These are phyloP conservation scores for Resseliella maxima DNA, from an alignment of 2,888 invertebrate genomes.

Conservation along the genomic window DNA sequence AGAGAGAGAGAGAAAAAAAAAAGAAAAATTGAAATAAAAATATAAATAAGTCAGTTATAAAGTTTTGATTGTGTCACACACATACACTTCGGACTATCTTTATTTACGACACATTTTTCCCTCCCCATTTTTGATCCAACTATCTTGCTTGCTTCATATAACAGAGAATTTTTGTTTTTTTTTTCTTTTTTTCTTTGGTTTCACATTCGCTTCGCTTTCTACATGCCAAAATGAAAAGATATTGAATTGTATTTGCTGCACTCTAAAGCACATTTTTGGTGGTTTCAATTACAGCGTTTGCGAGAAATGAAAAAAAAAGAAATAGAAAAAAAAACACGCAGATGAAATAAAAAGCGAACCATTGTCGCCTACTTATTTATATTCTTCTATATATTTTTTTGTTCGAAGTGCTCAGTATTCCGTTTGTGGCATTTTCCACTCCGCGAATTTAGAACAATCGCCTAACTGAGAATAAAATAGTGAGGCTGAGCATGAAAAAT, in stretches of 20 bases:
- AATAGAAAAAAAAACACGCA: background rate
- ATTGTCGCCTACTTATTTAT: conserved; percentile 29
- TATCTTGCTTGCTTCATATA: background rate
- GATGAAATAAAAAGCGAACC: background rate
- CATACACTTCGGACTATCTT: conserved; percentile 9
- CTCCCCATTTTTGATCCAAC: background rate
- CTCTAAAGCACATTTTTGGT: conserved; percentile 27
- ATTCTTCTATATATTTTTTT: no score
- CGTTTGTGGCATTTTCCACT: background rate
- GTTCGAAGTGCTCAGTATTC: background rate
- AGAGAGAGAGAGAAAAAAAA: background rate
- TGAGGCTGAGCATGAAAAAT: background rate
- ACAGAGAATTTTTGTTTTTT: background rate
- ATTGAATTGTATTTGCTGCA: background rate
- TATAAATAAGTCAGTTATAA: conserved; percentile 39
- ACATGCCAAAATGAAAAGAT: conserved; percentile 1
- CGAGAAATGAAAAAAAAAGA: background rate
- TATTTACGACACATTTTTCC: conserved; percentile 48
- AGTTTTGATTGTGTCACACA: conserved; percentile 51
- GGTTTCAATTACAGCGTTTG: background rate
- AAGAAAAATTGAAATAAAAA: conserved; percentile 42
- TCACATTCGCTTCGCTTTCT: background rate
- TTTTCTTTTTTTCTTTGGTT: background rate
- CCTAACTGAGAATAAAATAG: background rate
- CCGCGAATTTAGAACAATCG: background rate